Conservation (phyloP, 2,797 vertebrate species). For the Dendrocincla fuliginosa region DNA sequence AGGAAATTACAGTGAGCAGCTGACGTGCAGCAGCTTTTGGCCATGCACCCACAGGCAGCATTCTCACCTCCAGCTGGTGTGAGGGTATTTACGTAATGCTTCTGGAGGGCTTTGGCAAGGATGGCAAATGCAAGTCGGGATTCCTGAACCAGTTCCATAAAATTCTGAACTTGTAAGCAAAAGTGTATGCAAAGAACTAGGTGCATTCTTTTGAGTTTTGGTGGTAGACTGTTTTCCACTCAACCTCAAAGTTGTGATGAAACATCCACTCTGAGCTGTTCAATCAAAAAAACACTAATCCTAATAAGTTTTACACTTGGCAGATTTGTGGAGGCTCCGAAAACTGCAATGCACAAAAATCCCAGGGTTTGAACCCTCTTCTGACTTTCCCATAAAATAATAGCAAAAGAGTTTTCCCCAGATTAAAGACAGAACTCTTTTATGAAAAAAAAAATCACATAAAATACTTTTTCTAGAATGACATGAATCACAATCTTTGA, state of each 20-base stretch:
- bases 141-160: slow-evolving; percentile 2
- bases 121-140: neutral
- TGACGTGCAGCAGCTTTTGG: neutral
- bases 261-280: neutral
- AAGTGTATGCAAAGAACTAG: neutral
- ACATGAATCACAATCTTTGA: neutral
- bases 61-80: neutral
- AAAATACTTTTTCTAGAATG: neutral
- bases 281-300: neutral
- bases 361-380: neutral
- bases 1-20: neutral
- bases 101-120: neutral
- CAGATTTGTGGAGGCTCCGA: neutral
- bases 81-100: neutral
- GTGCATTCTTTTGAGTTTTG: neutral
- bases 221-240: neutral
- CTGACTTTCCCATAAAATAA: neutral
- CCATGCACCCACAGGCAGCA: neutral
- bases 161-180: neutral
- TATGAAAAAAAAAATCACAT: neutral
- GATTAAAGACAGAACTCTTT: neutral
- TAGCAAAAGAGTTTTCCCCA: neutral
- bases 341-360: neutral
- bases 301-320: neutral
- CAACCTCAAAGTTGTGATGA: neutral